Conservation (phyloP, 2,113 vertebrate species). For the Gadus chalcogrammus region DNA sequence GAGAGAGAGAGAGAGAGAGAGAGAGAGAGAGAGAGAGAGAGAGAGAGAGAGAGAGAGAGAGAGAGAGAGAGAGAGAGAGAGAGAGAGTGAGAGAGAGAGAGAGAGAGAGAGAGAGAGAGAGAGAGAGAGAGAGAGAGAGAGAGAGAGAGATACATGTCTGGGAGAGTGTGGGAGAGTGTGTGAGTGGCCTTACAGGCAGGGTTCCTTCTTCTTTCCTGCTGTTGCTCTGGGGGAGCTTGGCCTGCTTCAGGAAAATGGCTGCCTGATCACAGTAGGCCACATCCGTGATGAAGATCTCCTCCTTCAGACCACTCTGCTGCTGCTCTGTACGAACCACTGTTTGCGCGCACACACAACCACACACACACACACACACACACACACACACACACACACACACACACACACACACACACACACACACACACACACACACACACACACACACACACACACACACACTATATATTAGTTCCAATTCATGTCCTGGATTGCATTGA, state of each 20-base stretch:
- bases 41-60: neutral
- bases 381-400: no score
- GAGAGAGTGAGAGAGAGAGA: no score
- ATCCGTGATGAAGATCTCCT: slow-evolving; percentile 79
- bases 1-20: no score
- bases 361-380: no score
- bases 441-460: no score
- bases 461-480: no score
- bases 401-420: no score
- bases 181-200: slow-evolving; percentile 77
- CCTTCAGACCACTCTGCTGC: slow-evolving; percentile 48
- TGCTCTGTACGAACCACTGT: slow-evolving; percentile 1
- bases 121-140: neutral
- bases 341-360: no score
- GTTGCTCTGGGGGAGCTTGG: slow-evolving; percentile 55
- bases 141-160: neutral
- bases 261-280: slow-evolving; percentile 87
- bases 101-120: no score
- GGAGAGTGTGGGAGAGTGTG: neutral
- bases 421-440: no score
- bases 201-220: slow-evolving; percentile 69
- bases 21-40: neutral
- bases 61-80: no score
- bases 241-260: slow-evolving; percentile 74
- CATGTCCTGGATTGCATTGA: no score